Evolutionary conservation across 2,888 invertebrate species (phyloP), one percentile per base, ranked within the genome.

Genomic region (Notocelia uddmanniana): DNA sequence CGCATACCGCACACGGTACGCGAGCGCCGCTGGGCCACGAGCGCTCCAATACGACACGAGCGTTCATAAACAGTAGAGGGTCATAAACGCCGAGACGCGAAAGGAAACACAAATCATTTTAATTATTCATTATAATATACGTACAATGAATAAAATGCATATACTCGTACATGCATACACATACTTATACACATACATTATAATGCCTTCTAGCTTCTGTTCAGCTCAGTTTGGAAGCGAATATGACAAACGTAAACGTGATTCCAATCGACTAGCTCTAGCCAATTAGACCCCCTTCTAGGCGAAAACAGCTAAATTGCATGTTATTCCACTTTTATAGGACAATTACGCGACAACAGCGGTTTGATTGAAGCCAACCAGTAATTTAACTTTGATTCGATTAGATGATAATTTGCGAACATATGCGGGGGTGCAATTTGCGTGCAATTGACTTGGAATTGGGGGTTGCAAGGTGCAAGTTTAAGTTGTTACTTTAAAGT

Each of bases 331-430:
- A 52, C 52, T 64, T 64, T 54, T 52, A 64, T 64, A 21, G 31
- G 10, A 37, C 52, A 64, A 64, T 64, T 64, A 64, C 50, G 21
- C 5, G 52, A 34, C 64, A 52, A 34, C 50, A 37, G 13, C 18
- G 11, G 9, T 21, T 52, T 63, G 50, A 63, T 63, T 34, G 50
- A 52, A 18, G 62, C 52, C 21, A 62, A 48, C 60, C 18, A 19
- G 21, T 52, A 54, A 64, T 57, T 57, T 57, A 2, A 26, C 15
- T 23, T 19, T 63, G 69, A 69, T 63, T 69, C 63, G 52, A 69
- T 55, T 55, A 60, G 69, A 69, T 59, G 57, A 69, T 60, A 64
- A 64, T 64, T 64, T 64, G 48, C 34, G 37, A 48, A 62, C 64
- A 64, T 64, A 64, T 64, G 63, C 34, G 2, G 60, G 45, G 60